Conservation (phyloP, 2,888 invertebrate genomes). For the Maniola hyperantus region DNA sequence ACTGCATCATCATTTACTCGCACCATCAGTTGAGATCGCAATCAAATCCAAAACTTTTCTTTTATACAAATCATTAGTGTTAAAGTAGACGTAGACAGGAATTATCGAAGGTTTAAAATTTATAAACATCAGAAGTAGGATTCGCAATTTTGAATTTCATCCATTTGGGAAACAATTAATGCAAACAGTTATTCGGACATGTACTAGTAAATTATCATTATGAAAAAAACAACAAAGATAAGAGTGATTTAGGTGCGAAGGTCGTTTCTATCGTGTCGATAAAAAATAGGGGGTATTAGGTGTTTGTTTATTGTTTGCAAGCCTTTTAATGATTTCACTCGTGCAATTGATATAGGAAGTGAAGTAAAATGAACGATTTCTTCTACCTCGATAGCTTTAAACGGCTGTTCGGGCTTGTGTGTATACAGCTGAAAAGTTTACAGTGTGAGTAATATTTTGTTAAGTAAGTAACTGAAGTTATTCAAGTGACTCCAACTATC, state of each 20-base stretch:
- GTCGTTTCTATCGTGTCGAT: slow-evolving; percentile 18
- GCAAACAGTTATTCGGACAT: too few relatives aligned
- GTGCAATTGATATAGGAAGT: slow-evolving; percentile 11
- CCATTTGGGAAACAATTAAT: too few relatives aligned
- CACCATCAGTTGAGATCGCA: too few relatives aligned
- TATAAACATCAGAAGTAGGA: not conserved
- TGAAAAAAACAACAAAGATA: slow-evolving; percentile 19
- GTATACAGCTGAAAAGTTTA: slow-evolving; percentile 21
- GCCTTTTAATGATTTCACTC: slow-evolving; percentile 16
- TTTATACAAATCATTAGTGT: too few relatives aligned
- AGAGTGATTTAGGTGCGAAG: slow-evolving; percentile 19
- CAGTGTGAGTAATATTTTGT: slow-evolving; percentile 19
- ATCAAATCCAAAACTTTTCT: too few relatives aligned
- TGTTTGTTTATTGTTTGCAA: slow-evolving; percentile 26
- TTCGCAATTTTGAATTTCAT: not conserved
- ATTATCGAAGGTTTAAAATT: too few relatives aligned
- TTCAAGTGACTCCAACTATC: too few relatives aligned
- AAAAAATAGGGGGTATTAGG: slow-evolving; percentile 10
- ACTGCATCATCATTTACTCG: too few relatives aligned
- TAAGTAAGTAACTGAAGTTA: not conserved
- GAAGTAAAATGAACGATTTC: slow-evolving; percentile 23
- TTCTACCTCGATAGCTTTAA: slow-evolving; percentile 27
- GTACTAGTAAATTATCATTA: slow-evolving; percentile 5
- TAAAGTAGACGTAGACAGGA: too few relatives aligned
- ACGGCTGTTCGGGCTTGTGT: slow-evolving; percentile 28